Evolutionary conservation across 2,113 vertebrate genomes (phyloP).

Genomic region (Syrrhaptes paradoxus): DNA sequence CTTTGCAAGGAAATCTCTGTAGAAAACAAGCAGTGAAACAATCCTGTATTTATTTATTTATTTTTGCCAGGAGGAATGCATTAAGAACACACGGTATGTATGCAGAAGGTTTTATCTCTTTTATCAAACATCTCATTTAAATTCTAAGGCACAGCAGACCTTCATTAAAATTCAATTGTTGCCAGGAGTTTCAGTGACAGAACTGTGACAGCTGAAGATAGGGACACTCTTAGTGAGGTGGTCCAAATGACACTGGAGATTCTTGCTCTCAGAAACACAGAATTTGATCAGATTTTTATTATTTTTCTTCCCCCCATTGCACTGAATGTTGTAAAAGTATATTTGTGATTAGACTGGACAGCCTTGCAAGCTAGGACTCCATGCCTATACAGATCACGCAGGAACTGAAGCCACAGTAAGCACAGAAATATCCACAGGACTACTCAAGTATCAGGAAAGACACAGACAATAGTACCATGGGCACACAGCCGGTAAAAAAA

Average conservation of each 20-base stretch:
- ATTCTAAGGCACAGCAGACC: slow-evolving; percentile 37
- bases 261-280: neutral
- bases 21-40: neutral
- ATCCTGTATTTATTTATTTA: neutral
- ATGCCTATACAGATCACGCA: neutral
- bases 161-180: slow-evolving; percentile 54
- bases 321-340: neutral
- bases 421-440: neutral
- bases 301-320: neutral
- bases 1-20: neutral
- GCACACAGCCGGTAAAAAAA: neutral
- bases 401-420: neutral
- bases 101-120: neutral
- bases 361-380: neutral
- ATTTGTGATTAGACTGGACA: slow-evolving; percentile 17
- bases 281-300: neutral
- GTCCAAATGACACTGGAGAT: neutral
- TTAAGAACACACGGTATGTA: neutral
- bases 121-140: slow-evolving; percentile 45
- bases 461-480: neutral
- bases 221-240: neutral
- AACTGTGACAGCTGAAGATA: neutral
- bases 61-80: neutral
- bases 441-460: neutral
- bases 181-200: slow-evolving; percentile 10